A percentile compares a stretch with the other conserved stretches of the same genome.
Evolutionary conservation across 2,888 invertebrate species (phyloP).

Genomic region (Myopa testacea): DNA sequence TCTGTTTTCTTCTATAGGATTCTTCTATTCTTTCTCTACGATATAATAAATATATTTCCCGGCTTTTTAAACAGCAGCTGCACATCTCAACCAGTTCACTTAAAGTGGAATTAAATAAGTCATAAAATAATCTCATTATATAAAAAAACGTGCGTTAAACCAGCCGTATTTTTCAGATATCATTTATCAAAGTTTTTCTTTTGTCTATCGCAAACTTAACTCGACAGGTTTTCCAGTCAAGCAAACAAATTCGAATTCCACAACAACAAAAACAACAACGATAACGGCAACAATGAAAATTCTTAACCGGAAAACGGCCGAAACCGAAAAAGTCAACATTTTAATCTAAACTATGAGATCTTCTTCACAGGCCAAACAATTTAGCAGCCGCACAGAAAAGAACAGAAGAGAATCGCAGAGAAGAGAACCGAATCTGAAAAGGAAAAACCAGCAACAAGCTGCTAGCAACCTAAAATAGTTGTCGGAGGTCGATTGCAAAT

Average conservation of each 20-base stretch:
- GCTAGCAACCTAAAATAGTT: background rate
- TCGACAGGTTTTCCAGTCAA: background rate
- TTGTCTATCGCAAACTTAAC: background rate
- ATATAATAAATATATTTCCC: too few species aligned
- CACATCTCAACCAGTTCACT: background rate
- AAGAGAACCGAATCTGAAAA: background rate
- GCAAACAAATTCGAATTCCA: conserved; percentile 14
- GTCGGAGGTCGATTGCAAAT: conserved; percentile 23
- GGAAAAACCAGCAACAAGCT: background rate
- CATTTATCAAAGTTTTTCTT: conserved; percentile 18
- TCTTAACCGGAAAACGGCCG: conserved; percentile 1
- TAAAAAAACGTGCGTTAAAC: conserved; percentile 9
- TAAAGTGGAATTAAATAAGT: conserved; percentile 14
- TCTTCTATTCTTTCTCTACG: too few species aligned
- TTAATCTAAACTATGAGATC: conserved; percentile 34
- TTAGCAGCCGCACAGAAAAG: background rate
- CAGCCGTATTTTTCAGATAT: conserved; percentile 2
- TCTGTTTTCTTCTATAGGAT: too few species aligned
- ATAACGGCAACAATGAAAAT: background rate
- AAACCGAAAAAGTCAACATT: conserved; percentile 10
- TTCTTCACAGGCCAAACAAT: conserved; percentile 31
- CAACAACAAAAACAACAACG: background rate
- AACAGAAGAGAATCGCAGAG: background rate
- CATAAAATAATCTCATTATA: background rate
- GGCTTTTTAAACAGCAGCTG: background rate